phyloP scores from a whole-genome alignment of 2,888 invertebrate species.

The Eupeodes latifasciatus region DNA sequence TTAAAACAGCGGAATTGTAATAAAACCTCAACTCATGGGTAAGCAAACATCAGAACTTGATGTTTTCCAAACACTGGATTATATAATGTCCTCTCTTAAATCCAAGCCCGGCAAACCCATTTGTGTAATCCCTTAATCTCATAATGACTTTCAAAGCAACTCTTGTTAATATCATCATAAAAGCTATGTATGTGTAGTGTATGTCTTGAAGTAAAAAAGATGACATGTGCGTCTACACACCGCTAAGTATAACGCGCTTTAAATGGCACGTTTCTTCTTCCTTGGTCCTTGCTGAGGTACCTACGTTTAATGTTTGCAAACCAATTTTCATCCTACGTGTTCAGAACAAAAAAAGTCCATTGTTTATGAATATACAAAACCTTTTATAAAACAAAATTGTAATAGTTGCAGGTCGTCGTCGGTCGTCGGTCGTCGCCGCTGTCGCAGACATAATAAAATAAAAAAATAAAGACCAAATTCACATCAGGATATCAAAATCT shows the following conservation, averaged over 20 bases:
- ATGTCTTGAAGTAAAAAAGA: constrained; percentile 38
- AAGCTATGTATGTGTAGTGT: constrained; percentile 10
- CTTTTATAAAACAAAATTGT: constrained; percentile 47
- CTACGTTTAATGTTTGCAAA: not conserved
- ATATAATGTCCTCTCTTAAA: constrained; percentile 46
- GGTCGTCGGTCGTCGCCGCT: constrained; percentile 12
- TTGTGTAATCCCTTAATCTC: constrained; percentile 69
- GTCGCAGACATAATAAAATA: constrained; percentile 56
- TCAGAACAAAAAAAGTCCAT: constrained; percentile 21
- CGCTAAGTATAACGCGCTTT: constrained; percentile 46
- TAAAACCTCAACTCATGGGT: constrained; percentile 40
- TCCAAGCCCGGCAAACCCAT: constrained; percentile 42
- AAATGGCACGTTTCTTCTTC: constrained; percentile 49
- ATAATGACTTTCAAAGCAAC: constrained; percentile 43
- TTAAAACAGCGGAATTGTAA: constrained; percentile 20
- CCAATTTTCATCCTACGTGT: constrained; percentile 28
- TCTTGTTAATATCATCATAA: constrained; percentile 45
- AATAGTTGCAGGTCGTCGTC: constrained; percentile 64
- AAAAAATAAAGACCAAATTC: constrained; percentile 25
- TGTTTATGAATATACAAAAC: constrained; percentile 46
- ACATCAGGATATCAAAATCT: constrained; percentile 53
- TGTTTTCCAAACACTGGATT: constrained; percentile 46
- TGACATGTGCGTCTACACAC: constrained; percentile 44
- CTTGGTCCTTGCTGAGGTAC: not conserved
- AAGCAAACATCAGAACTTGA: constrained; percentile 20